These are phyloP conservation scores for Harpalus rubripes DNA, from an alignment of 2,888 invertebrate genomes.

Conservation along the genomic window DNA sequence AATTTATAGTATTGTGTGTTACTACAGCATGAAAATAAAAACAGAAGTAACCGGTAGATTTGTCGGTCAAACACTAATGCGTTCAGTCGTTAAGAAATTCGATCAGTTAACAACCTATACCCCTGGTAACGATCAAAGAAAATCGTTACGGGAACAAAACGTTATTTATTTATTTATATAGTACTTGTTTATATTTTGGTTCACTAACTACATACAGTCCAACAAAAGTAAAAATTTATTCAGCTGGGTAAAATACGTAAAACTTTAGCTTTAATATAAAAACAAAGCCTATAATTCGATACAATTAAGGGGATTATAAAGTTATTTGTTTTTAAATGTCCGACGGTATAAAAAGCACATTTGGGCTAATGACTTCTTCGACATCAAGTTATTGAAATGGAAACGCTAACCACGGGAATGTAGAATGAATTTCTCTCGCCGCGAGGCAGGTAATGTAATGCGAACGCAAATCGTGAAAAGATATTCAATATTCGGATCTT, in stretches of 20 bases:
- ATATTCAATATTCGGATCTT: constrained; percentile 6
- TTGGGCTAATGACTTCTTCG: constrained; percentile 34
- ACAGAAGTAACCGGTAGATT: background rate
- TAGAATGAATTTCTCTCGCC: background rate
- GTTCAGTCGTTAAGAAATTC: constrained; percentile 35
- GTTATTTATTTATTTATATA: constrained; percentile 12
- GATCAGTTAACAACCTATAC: constrained; percentile 25
- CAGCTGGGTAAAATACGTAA: background rate
- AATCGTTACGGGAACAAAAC: constrained; percentile 10
- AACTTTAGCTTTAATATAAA: background rate
- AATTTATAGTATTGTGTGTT: background rate
- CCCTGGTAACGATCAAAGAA: background rate
- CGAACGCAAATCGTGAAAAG: background rate
- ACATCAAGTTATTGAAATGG: background rate
- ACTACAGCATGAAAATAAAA: background rate
- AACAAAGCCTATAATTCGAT: constrained; percentile 1
- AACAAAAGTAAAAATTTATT: constrained; percentile 4
- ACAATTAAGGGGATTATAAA: constrained; percentile 34
- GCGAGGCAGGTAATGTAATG: background rate
- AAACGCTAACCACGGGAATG: background rate
- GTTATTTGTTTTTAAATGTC: constrained; percentile 41
- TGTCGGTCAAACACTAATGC: constrained; percentile 38
- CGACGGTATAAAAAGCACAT: constrained; percentile 23
- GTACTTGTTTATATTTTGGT: background rate
- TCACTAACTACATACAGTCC: background rate